Evolutionary conservation across 2,113 vertebrate genomes (phyloP).

Genomic region (Nycticryphes semicollaris): DNA sequence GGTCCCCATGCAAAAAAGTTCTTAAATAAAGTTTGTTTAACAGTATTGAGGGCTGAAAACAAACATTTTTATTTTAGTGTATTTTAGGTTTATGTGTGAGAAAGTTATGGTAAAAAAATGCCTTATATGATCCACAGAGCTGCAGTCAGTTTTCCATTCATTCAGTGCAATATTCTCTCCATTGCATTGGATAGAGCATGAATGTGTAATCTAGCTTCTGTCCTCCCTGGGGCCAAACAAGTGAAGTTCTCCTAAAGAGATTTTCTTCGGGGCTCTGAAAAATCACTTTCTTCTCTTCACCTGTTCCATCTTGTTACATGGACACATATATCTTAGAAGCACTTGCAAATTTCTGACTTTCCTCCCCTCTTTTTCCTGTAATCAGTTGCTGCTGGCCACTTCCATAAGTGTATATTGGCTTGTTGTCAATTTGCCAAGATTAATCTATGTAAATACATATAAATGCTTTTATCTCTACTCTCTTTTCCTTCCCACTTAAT

Average conservation of each 20-base stretch:
- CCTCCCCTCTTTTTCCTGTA: neutral
- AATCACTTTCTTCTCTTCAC: neutral
- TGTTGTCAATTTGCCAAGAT: constrained; percentile 3
- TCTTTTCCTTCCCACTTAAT: neutral
- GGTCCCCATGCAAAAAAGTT: neutral
- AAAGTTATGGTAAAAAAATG: neutral
- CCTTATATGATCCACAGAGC: neutral
- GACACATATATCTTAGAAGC: neutral
- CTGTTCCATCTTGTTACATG: neutral
- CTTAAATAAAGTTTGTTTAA: neutral
- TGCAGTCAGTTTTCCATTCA: neutral
- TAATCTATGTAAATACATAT: constrained; percentile 41
- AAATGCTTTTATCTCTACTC: constrained; percentile 13
- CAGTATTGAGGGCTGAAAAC: neutral
- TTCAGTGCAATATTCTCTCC: neutral
- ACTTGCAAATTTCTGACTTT: neutral
- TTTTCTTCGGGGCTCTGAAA: neutral
- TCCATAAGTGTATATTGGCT: neutral
- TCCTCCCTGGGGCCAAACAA: neutral
- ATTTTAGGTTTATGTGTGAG: neutral
- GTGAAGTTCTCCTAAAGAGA: neutral
- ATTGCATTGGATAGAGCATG: neutral
- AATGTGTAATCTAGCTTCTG: neutral
- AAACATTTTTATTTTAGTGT: neutral
- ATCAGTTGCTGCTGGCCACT: neutral